Evolutionary conservation across 2,888 invertebrate species (phyloP).

Genomic region (Tachystola acroxantha): DNA sequence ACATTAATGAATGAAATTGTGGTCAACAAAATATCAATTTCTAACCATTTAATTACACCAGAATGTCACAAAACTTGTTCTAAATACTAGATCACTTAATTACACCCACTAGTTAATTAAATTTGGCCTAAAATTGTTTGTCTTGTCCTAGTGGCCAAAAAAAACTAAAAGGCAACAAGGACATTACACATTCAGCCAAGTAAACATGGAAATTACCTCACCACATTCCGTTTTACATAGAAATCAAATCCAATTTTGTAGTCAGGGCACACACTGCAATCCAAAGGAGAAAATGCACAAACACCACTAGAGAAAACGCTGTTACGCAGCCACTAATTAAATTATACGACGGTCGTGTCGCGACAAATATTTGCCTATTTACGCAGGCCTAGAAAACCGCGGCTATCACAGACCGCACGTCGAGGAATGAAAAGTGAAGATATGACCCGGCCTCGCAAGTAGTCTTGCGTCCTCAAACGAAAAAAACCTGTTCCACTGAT

Average conservation of each 20-base stretch:
- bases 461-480: conserved; percentile 30
- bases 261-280: conserved; percentile 40
- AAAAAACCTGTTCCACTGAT: conserved; percentile 57
- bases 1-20: not conserved
- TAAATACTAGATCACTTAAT: conserved; percentile 16
- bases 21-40: not conserved
- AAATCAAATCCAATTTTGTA: conserved; percentile 18
- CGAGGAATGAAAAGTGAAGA: conserved; percentile 48
- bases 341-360: conserved; percentile 29
- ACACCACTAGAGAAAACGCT: conserved; percentile 21
- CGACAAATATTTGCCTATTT: conserved; percentile 24
- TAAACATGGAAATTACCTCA: conserved; percentile 13
- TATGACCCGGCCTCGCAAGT: conserved; percentile 42
- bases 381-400: not conserved
- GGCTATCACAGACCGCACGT: conserved; percentile 7
- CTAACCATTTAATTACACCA: conserved; percentile 12
- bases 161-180: not conserved
- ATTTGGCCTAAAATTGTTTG: not conserved
- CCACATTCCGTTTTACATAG: conserved; percentile 2
- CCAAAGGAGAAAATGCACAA: conserved; percentile 41
- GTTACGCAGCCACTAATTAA: conserved; percentile 40
- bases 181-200: not conserved
- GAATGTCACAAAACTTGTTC: conserved; percentile 19
- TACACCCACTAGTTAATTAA: conserved; percentile 4
- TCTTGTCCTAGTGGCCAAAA: not conserved